These are phyloP conservation scores for Allolobophora icterica DNA, from an alignment of 2,888 invertebrate genomes.

Conservation along the genomic window DNA sequence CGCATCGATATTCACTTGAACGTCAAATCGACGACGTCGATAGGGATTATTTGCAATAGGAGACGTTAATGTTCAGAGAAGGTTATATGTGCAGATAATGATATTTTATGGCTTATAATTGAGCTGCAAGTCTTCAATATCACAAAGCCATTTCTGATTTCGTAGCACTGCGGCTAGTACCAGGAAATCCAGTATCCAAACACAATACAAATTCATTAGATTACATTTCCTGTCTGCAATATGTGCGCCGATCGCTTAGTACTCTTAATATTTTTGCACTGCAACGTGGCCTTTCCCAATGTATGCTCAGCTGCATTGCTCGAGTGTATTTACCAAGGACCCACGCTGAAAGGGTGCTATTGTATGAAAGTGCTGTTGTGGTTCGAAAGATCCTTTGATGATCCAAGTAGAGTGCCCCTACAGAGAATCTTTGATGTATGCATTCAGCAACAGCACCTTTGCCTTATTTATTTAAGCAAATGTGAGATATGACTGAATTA, in stretches of 20 bases:
- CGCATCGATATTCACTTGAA: background rate
- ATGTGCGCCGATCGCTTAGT: background rate
- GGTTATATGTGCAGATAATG: background rate
- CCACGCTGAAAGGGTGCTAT: background rate
- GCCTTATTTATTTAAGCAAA: background rate
- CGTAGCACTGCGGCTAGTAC: background rate
- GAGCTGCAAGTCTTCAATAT: background rate
- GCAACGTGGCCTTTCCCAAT: background rate
- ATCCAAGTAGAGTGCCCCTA: background rate
- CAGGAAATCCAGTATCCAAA: background rate
- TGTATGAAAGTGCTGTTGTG: background rate
- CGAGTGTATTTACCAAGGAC: background rate
- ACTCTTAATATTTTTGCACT: background rate
- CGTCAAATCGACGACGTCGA: background rate
- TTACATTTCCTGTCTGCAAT: background rate
- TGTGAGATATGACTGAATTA: background rate
- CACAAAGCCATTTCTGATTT: constrained; percentile 4
- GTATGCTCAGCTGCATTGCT: background rate
- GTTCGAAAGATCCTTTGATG: background rate
- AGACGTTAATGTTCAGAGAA: background rate
- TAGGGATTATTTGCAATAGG: background rate
- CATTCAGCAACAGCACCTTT: background rate
- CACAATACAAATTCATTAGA: background rate
- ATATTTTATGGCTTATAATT: background rate
- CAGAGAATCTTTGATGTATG: background rate